Base-by-base conservation (phyloP, 1,140 invertebrate species). In the Temnothorax longispinosus region DNA sequence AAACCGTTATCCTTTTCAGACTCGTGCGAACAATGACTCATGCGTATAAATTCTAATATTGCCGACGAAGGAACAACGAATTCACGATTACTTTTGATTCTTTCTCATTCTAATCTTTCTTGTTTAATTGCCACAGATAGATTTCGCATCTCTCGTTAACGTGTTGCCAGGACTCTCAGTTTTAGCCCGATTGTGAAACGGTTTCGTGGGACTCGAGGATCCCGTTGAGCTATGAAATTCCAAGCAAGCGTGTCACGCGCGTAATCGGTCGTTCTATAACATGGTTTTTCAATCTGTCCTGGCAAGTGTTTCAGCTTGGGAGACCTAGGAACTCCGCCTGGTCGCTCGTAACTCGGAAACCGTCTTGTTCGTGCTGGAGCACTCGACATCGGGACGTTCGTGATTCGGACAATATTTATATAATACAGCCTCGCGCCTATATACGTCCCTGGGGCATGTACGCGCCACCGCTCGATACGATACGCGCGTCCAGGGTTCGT, bases 401-500 rank as follows among this genome's bases (percentile, higher is more conserved):
- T 35, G 15, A 81, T 27, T 81, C 60, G 62, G 13, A 69, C 7
- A 52, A 8, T 50, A 38, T 5, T 38, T 80, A n/a, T 52, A 54
- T 11, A 54, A 13, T 52, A 69, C 47, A 7, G 44, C 13, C n/a
- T 50, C 15, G 50, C 11, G 38, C 13, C 86, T 85, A 50, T 11
- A 65, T 85, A 87, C 88, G 87, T 75, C 67, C 87, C 89, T 91
- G 89, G 72, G 89, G 72, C 15, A 21, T 44, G n/a, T 89, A 89
- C 85, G 69, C 89, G 90, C 84, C 87, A 84, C 90, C 90, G 90
- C 90, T 91, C 90, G 87, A 91, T 91, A 91, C 84, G 89, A 89
- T 87, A 91, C 87, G 82, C 82, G 75, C 84, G 87, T 89, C 84
- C 84, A 91, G 88, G 91, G 91, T 92, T 92, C 91, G 91, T 92